Conservation (phyloP, 2,113 vertebrate genomes). For the Rousettus leschenaultii region DNA sequence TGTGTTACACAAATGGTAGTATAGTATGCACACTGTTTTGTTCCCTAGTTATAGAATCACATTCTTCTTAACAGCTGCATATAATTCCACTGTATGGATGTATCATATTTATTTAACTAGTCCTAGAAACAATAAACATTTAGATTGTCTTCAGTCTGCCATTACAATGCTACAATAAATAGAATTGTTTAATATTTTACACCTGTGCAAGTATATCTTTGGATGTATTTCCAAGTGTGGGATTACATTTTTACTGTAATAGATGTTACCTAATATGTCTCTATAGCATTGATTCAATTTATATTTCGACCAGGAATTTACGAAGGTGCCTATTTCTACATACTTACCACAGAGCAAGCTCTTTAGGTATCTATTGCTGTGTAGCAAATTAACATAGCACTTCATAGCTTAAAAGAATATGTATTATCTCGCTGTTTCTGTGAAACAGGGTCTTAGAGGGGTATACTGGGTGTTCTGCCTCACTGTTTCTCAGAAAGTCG, state of each 20-base stretch:
- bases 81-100: not conserved
- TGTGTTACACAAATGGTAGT: not conserved
- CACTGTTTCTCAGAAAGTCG: not conserved
- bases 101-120: slow-evolving; percentile 13
- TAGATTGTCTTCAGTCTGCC: slow-evolving; percentile 16
- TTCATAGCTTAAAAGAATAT: not conserved
- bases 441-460: not conserved
- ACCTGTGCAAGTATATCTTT: not conserved
- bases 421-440: not conserved
- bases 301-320: not conserved
- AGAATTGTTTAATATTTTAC: slow-evolving; percentile 42
- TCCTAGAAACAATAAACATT: not conserved
- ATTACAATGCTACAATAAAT: slow-evolving; percentile 8
- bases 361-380: slow-evolving; percentile 25
- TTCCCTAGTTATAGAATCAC: not conserved
- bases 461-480: not conserved
- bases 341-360: not conserved
- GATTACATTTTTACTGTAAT: slow-evolving; percentile 30
- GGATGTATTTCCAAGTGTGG: not conserved
- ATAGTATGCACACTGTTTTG: not conserved
- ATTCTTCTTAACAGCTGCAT: slow-evolving; percentile 8
- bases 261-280: not conserved
- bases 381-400: slow-evolving; percentile 11
- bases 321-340: not conserved
- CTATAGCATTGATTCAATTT: not conserved